Conservation (phyloP, 2,113 vertebrate species). For the Mus spicilegus region DNA sequence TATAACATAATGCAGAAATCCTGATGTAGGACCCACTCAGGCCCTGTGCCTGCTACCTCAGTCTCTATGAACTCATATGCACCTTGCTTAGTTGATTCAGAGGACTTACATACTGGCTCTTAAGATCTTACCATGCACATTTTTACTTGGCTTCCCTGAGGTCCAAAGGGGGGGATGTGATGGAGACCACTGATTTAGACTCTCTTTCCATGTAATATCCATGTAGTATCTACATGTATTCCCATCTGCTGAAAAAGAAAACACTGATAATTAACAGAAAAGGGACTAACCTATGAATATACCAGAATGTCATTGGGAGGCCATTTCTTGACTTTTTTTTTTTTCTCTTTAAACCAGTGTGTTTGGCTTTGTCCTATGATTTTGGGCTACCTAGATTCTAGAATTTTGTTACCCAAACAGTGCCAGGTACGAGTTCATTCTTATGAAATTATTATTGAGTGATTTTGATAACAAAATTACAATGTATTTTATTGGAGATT, state of each 20-base stretch:
- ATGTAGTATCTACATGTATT: background rate
- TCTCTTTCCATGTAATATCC: background rate
- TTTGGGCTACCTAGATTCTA: background rate
- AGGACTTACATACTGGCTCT: background rate
- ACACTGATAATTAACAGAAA: background rate
- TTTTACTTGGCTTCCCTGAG: background rate
- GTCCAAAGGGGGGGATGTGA: background rate
- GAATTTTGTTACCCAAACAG: background rate
- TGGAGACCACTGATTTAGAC: background rate
- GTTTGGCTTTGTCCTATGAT: background rate
- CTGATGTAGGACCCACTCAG: too few relatives aligned
- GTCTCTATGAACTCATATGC: background rate
- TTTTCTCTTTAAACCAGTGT: background rate
- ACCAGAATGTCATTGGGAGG: background rate
- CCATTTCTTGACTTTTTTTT: background rate
- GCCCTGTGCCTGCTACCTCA: background rate
- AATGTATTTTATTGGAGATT: background rate
- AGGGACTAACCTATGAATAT: background rate
- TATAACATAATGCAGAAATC: too few relatives aligned
- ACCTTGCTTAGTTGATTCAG: background rate
- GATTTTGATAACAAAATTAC: background rate
- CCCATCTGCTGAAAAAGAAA: background rate
- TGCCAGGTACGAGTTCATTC: background rate
- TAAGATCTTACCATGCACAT: background rate
- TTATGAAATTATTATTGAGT: background rate